Evolutionary conservation across 1,140 invertebrate genomes (phyloP).

Genomic region (Lasaia peninsularis): DNA sequence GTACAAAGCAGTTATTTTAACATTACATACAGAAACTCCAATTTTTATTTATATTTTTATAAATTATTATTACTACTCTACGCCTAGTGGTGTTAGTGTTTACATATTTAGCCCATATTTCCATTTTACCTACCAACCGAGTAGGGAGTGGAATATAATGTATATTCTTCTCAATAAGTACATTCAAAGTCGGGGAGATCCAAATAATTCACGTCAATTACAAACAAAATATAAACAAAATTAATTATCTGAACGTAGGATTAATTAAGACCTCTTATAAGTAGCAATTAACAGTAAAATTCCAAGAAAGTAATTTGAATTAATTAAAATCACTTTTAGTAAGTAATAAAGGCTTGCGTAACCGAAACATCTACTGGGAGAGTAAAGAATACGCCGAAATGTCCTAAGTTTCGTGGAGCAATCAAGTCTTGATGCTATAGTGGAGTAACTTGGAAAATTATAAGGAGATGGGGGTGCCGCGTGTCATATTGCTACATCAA

Average conservation of each 20-base stretch:
- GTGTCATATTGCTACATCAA: slow-evolving; percentile 77
- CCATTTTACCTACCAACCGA: no score
- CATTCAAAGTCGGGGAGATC: no score
- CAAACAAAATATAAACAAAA: slow-evolving; percentile 7
- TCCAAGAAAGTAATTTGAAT: slow-evolving; percentile 29
- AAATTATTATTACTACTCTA: no score
- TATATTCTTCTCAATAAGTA: no score
- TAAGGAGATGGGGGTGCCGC: slow-evolving; percentile 68
- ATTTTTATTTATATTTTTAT: no score
- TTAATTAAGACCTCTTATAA: slow-evolving; percentile 7
- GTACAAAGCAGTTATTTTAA: no score
- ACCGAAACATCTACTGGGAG: slow-evolving; percentile 66
- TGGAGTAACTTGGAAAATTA: slow-evolving; percentile 76
- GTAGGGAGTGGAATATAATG: no score
- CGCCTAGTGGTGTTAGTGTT: no score
- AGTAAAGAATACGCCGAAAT: slow-evolving; percentile 74
- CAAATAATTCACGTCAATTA: background rate
- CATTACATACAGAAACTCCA: no score
- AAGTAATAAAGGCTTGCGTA: slow-evolving; percentile 62
- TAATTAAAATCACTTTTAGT: slow-evolving; percentile 67
- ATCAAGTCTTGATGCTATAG: slow-evolving; percentile 76
- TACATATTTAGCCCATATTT: no score
- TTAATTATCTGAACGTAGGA: slow-evolving; percentile 2
- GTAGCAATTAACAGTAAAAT: slow-evolving; percentile 17
- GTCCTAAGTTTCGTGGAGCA: slow-evolving; percentile 75